A percentile compares a stretch with the other conserved stretches of the same genome.
phyloP scores from a whole-genome alignment of 64 coral and sea anemone species.

The Porites lutea region DNA sequence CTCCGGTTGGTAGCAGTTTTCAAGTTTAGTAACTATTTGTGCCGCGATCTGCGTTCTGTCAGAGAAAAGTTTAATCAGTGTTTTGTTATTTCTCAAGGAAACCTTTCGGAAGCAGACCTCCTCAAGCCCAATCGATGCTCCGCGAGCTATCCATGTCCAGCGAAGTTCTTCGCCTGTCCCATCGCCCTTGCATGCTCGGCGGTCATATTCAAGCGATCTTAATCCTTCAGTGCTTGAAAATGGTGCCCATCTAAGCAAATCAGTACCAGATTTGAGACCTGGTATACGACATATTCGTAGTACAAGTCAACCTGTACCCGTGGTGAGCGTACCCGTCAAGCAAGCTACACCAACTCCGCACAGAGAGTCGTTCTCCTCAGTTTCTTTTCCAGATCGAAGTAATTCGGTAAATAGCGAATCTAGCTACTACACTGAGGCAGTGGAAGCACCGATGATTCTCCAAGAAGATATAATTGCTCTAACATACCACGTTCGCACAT shows the following conservation, averaged over 20 bases:
- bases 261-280: slow-evolving; percentile 34
- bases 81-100: slow-evolving; percentile 54
- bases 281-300: slow-evolving; percentile 22
- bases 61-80: neutral
- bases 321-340: neutral
- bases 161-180: slow-evolving; percentile 7
- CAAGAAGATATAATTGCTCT: slow-evolving; percentile 93
- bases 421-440: slow-evolving; percentile 78
- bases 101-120: slow-evolving; percentile 30
- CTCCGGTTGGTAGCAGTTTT: slow-evolving; percentile 79
- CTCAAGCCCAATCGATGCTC: slow-evolving; percentile 38
- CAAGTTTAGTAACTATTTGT: neutral
- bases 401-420: slow-evolving; percentile 92
- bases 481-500: slow-evolving; percentile 79
- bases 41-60: neutral
- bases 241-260: slow-evolving; percentile 34
- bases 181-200: slow-evolving; percentile 47
- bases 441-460: slow-evolving; percentile 88
- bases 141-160: neutral
- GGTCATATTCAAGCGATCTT: slow-evolving; percentile 20
- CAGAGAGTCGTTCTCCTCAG: slow-evolving; percentile 80
- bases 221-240: slow-evolving; percentile 20
- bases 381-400: slow-evolving; percentile 70
- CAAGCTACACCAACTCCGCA: slow-evolving; percentile 21
- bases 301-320: neutral